Conservation (phyloP, 2,113 vertebrate genomes). For the Passerina amoena region DNA sequence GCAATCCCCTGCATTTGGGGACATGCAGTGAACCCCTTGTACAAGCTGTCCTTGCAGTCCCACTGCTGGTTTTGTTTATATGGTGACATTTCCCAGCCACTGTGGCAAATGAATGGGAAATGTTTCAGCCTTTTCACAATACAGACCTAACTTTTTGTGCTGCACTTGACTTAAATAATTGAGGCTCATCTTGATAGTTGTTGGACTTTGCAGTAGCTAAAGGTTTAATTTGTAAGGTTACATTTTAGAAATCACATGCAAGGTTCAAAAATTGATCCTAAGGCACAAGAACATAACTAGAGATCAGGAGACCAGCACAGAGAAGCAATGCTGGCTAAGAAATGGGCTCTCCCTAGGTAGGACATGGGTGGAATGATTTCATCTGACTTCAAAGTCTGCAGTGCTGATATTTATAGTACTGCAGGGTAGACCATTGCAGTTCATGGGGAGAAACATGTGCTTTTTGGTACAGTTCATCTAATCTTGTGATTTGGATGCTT, state of each 20-base stretch:
- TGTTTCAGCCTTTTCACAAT: neutral
- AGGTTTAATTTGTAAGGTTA: neutral
- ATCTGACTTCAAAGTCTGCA: neutral
- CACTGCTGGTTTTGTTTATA: neutral
- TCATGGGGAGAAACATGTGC: neutral
- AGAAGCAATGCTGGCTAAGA: neutral
- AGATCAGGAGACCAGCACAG: neutral
- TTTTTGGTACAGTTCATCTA: neutral
- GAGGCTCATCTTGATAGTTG: neutral
- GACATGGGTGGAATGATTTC: neutral
- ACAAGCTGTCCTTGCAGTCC: neutral
- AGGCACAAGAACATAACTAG: neutral
- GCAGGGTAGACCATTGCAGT: neutral
- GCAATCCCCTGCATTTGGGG: neutral
- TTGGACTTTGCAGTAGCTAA: neutral
- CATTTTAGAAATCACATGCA: neutral
- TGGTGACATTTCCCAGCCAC: neutral
- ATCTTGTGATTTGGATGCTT: neutral
- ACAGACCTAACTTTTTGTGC: neutral
- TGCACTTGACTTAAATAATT: neutral
- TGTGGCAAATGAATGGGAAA: neutral
- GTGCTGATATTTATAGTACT: neutral
- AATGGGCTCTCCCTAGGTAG: neutral
- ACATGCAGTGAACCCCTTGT: neutral
- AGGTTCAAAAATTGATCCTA: neutral